Base-by-base conservation (phyloP, 2,888 invertebrate species). In the Megalurothrips usitatus region DNA sequence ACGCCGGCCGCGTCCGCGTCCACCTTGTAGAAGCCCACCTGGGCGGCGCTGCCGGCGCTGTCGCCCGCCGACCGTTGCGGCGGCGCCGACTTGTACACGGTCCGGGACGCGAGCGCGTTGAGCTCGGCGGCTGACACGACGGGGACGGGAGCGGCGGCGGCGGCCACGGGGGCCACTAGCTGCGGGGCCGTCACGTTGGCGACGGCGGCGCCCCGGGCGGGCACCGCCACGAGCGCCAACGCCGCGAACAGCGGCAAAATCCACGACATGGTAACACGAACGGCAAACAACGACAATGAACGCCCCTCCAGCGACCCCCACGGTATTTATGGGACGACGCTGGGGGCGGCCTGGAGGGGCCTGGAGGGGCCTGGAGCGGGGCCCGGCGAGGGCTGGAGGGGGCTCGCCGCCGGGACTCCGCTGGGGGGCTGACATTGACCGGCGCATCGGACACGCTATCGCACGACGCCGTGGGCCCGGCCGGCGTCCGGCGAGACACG, bases 1-100 rank as follows among this genome's bases (percentile, higher is more conserved):
- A 26, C 26, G 23, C 23, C 68, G 23, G 23, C 68, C 8, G 68
- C 68, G 10, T 26, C 68, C 23, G 68, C 26, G 68, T 75, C 68
- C 68, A 75, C 68, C 68, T 75, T 75, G 68, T 75, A 75, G 68
- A 75, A 75, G 68, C 68, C 68, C 11, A 75, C 12, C 68, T 75
- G 68, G 23, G 68, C 68, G 23, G 68, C 68, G 26, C 23, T 26
- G 68, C 23, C 68, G 23, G 68, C 26, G 68, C 26, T 23, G 68
- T 75, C 68, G 11, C 26, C 58, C 17, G 34, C 34, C 3, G 34
- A 43, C 34, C 19, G 11, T 17, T 58, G 58, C 14, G 58, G 68
- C 68, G 68, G 23, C 68, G 68, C 68, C 26, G 68, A 23, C 68
- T 75, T 75, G 68, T 75, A 75, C 68, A 75, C 68, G 8, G 23